Evolutionary conservation across 2,888 invertebrate genomes (phyloP).

Genomic region (Urechis unicinctus): DNA sequence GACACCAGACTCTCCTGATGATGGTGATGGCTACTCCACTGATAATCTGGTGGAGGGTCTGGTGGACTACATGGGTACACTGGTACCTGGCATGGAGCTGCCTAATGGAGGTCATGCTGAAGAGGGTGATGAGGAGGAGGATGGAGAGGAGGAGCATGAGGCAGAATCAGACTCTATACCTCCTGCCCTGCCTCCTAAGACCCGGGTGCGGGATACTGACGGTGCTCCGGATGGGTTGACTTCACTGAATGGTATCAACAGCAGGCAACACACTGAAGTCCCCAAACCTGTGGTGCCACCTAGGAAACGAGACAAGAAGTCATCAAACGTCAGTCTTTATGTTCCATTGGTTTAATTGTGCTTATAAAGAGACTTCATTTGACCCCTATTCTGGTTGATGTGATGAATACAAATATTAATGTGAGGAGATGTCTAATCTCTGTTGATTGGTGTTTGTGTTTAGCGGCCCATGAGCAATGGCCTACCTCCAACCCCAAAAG

Average conservation of each 20-base stretch:
- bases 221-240: no score
- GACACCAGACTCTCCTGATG: constrained; percentile 9
- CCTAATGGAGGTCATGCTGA: constrained; percentile 16
- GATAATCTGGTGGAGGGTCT: constrained; percentile 24
- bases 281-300: no score
- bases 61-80: constrained; percentile 34
- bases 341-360: constrained; percentile 76
- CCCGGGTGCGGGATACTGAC: no score
- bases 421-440: constrained; percentile 34
- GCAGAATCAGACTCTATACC: constrained; percentile 50
- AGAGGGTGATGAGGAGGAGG: constrained; percentile 1
- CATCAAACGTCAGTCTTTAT: neutral
- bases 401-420: constrained; percentile 93
- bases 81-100: constrained; percentile 31
- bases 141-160: neutral
- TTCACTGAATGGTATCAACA: no score
- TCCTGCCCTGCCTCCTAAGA: constrained; percentile 9
- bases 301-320: constrained; percentile 29
- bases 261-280: no score
- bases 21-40: constrained; percentile 8
- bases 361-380: constrained; percentile 93
- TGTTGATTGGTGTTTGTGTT: constrained; percentile 60
- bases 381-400: constrained; percentile 96
- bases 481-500: constrained; percentile 94
- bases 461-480: constrained; percentile 61